phyloP scores from a whole-genome alignment of 2,113 vertebrate genomes.

The Halichoeres trimaculatus region DNA sequence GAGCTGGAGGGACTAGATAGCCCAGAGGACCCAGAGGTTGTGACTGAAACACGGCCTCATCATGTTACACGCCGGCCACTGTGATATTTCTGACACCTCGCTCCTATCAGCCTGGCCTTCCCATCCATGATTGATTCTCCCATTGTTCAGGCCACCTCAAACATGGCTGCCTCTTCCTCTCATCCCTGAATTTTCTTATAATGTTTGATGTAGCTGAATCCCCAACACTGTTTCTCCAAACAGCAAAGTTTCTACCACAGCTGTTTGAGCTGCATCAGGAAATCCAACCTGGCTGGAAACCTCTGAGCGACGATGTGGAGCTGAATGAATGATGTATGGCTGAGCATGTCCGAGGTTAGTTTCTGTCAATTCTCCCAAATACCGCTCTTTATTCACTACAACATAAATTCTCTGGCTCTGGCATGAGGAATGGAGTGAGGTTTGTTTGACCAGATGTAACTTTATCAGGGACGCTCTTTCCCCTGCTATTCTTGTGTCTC shows the following conservation, averaged over 20 bases:
- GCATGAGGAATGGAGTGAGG: conserved; percentile 76
- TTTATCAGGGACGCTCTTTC: conserved; percentile 73
- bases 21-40: conserved; percentile 63
- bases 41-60: conserved; percentile 71
- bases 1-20: conserved; percentile 76
- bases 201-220: too few relatives aligned
- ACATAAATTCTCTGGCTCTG: conserved; percentile 70
- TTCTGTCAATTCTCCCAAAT: conserved; percentile 73
- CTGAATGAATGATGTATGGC: conserved; percentile 68
- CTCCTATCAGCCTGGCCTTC: conserved; percentile 58
- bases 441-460: conserved; percentile 82
- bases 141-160: conserved; percentile 25
- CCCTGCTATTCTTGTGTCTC: conserved; percentile 64
- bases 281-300: conserved; percentile 62
- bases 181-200: conserved; percentile 29
- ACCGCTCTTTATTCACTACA: conserved; percentile 64
- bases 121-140: conserved; percentile 65
- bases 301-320: conserved; percentile 32
- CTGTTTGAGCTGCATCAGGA: conserved; percentile 52
- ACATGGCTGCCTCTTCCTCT: conserved; percentile 15
- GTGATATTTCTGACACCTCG: conserved; percentile 70
- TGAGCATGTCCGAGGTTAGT: conserved; percentile 64
- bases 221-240: conserved; percentile 14
- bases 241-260: conserved; percentile 28
- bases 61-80: conserved; percentile 67